Conservation (phyloP, 2,113 vertebrate genomes). For the Neolamprologus ventralis region DNA sequence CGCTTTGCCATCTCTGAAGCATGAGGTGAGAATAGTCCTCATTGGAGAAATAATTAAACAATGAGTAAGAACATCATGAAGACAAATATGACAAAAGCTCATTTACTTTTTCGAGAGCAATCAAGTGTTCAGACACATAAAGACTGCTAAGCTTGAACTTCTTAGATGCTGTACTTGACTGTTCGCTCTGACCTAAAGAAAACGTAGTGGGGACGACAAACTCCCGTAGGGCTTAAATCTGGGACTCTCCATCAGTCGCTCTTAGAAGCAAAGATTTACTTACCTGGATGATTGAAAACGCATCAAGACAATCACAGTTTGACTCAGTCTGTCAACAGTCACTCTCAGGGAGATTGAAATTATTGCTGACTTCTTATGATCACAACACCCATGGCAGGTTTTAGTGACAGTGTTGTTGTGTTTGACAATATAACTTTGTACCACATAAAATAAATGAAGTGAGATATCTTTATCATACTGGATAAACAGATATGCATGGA, state of each 20-base stretch:
- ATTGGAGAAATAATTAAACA: background rate
- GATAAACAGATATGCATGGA: background rate
- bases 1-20: background rate
- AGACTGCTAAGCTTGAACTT: background rate
- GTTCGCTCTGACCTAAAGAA: background rate
- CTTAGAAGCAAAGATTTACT: background rate
- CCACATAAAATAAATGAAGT: background rate
- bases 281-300: background rate
- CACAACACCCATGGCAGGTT: background rate
- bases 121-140: background rate
- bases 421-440: background rate
- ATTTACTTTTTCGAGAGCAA: background rate
- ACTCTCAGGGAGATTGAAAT: background rate
- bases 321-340: background rate
- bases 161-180: background rate
- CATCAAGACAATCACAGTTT: background rate
- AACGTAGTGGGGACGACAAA: background rate
- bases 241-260: background rate
- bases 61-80: background rate
- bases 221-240: fast-evolving
- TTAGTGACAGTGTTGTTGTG: background rate
- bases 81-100: background rate
- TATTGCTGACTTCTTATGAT: background rate
- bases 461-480: background rate
- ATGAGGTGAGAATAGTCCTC: background rate